Base-by-base conservation (phyloP, 2,113 vertebrate genomes). In the Athene noctua region DNA sequence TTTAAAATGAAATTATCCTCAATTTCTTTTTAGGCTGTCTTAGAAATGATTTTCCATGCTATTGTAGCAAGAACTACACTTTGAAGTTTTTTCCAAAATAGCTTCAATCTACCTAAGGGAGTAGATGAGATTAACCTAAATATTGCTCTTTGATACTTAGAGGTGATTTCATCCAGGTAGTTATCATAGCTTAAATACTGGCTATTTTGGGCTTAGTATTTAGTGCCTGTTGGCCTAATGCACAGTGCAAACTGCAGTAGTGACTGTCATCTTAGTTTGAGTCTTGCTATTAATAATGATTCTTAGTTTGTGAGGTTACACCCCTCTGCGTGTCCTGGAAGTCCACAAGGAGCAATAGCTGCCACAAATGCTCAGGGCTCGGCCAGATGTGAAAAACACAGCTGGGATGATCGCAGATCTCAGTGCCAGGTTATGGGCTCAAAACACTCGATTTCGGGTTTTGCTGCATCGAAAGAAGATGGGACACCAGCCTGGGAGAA, bases 321-420 rank as follows among this genome's bases (percentile, higher is more conserved):
- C 7, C 73, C 49, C 16, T 26, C 72, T 5, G 1, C 2, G 17
- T 20, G 44, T 40, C 77, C 84, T 91, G 84, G 51, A 65, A 72
- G 36, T 26, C 54, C 57, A 9, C 2, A 19, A 47, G 52, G 44
- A 61, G 66, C 66, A n/a, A 25, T 0, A 44, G 22, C 71, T 75
- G 66, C 44, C 18, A 7, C 15, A 16, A 70, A 7, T 29, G 36
- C 36, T 78, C 46, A 19, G 46, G 6, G 34, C 68, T 74, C 2
- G 6, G 30, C 10, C 47, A 13, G 59, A 8, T 0, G 1, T 19
- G 16, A 26, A 44, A 7, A 40, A 11, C 0, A 1, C 29, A 36
- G 22, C 58, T 1, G 2, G 71, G 8, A 23, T 0, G 4, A 15
- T 3, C 4, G 2, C 42, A 19, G 47, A 10, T 13, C 23, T 13